Percentiles rank a stretch among this genome's conserved stretches.
These are phyloP conservation scores for Tachina fera DNA, from an alignment of 2,888 invertebrate genomes.

Conservation along the genomic window DNA sequence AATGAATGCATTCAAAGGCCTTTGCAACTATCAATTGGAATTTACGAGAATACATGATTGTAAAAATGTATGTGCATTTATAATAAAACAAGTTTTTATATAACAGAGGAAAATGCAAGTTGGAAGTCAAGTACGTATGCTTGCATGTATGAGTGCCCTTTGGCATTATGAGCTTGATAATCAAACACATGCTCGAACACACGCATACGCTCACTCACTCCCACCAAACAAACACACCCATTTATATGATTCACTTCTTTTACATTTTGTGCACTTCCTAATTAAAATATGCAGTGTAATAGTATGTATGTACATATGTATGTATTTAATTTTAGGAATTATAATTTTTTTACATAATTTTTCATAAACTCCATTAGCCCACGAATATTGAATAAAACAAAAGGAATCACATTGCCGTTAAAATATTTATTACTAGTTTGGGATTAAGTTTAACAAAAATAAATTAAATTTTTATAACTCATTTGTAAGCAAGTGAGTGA, in stretches of 20 bases:
- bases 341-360: constrained; percentile 51
- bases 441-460: neutral
- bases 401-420: constrained; percentile 12
- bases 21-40: constrained; percentile 57
- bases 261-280: neutral
- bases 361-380: constrained; percentile 55
- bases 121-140: neutral
- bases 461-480: constrained; percentile 6
- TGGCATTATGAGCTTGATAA: constrained; percentile 59
- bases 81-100: constrained; percentile 39
- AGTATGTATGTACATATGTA: too few species aligned
- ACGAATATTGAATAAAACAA: constrained; percentile 12
- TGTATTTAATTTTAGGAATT: neutral
- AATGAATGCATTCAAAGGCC: constrained; percentile 7
- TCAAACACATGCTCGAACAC: neutral
- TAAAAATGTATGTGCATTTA: neutral
- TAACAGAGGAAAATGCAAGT: neutral
- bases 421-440: constrained; percentile 15
- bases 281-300: neutral
- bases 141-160: constrained; percentile 32
- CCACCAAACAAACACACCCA: constrained; percentile 10
- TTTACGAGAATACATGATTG: constrained; percentile 38
- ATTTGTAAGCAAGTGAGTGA: constrained; percentile 44
- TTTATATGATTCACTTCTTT: neutral
- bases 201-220: neutral